Percentiles rank a stretch among this genome's conserved stretches.
Evolutionary conservation across 2,888 invertebrate species (phyloP).

Genomic region (Amaurobius ferox): DNA sequence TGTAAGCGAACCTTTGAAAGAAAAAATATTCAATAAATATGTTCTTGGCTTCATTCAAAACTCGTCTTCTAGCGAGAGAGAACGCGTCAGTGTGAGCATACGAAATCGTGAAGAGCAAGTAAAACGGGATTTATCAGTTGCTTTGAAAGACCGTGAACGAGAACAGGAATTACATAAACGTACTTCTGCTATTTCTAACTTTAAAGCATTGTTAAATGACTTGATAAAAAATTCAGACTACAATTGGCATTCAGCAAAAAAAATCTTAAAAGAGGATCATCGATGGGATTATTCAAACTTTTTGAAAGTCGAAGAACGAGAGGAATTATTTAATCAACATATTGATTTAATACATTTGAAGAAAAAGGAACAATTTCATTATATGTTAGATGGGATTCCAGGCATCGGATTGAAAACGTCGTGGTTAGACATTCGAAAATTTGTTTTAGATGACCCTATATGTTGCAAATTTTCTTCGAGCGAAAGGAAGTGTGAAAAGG

Average conservation of each 20-base stretch:
- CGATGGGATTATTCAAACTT: constrained; percentile 19
- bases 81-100: constrained; percentile 4
- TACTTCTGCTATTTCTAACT: constrained; percentile 1
- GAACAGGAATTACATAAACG: constrained; percentile 24
- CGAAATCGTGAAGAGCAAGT: constrained; percentile 25
- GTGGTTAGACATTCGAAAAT: constrained; percentile 80
- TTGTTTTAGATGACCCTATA: constrained; percentile 91
- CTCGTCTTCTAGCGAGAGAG: neutral
- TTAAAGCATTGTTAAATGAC: constrained; percentile 30
- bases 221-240: constrained; percentile 6
- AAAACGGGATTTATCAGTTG: constrained; percentile 11
- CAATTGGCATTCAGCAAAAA: constrained; percentile 23
- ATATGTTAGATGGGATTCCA: constrained; percentile 11
- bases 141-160: constrained; percentile 16
- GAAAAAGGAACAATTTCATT: constrained; percentile 22
- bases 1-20: neutral
- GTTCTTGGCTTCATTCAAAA: neutral
- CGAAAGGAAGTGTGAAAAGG: constrained; percentile 93
- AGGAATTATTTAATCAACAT: constrained; percentile 21
- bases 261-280: constrained; percentile 21
- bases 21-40: constrained; percentile 21
- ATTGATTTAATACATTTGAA: neutral
- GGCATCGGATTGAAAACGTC: constrained; percentile 24
- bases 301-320: constrained; percentile 9
- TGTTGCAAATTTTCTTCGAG: constrained; percentile 89